Base-by-base conservation (phyloP, 2,113 vertebrate species). In the Zosterops borbonicus region DNA sequence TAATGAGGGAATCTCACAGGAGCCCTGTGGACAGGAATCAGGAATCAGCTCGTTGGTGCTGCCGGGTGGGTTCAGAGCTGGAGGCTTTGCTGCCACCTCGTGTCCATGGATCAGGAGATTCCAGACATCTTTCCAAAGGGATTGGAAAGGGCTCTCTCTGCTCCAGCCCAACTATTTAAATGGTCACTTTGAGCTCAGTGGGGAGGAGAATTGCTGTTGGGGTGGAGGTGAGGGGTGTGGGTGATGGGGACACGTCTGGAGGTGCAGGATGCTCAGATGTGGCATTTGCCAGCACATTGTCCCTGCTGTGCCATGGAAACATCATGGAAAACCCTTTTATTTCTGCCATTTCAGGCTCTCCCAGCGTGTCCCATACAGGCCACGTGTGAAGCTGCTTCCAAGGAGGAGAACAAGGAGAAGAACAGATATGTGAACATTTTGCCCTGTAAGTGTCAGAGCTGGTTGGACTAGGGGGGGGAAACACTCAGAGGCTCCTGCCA, bases 381-480 rank as follows among this genome's bases (percentile, higher is more conserved):
- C 69, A 99, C 99, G 0, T 99, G 99, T 83, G 99, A 99, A 85
- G 99, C 99, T 70, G 99, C 99, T 80, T 99, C 99, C 75, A 99
- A 99, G 93, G 99, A 99, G 94, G 99, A 99, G 97, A 99, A 99
- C 96, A 99, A 99, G 96, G 99, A 99, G 98, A 99, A 99, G 98
- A 99, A 99, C 97, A 97, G 99, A 98, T 99, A 99, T 0, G 99
- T 99, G 92, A 99, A 99, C 98, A 99, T 99, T 97, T 97, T 99
- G 91, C 99, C 99, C 90, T 99, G 99, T 99, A 97, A 96, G 99
- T 97, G 49, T 44, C 5, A 0, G 31, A 33, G 16, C 21, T 42
- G 18, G 2, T 12, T 41, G 52, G 11, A 7, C 0, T 39, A 12
- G 11, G 39, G 39, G 0, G 12, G 42, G 9, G 14, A 9, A 6